These are phyloP conservation scores for Lacanobia oleracea DNA, from an alignment of 2,888 invertebrate genomes.

Conservation along the genomic window DNA sequence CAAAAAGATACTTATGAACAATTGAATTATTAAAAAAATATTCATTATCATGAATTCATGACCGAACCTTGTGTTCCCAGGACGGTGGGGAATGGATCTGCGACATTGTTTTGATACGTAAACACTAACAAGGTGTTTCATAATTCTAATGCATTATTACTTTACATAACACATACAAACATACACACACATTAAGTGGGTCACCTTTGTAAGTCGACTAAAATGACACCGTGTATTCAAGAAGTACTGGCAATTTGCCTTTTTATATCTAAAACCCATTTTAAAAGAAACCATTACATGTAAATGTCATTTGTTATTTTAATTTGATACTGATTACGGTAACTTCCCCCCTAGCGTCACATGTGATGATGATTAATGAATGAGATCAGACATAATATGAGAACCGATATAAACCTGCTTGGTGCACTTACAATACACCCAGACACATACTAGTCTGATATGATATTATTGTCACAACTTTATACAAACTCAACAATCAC, in stretches of 20 bases:
- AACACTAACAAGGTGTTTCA: too few relatives aligned
- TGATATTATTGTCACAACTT: conserved; percentile 76
- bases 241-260: conserved; percentile 20
- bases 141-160: too few relatives aligned
- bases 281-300: conserved; percentile 41
- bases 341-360: conserved; percentile 38
- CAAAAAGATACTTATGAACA: too few relatives aligned
- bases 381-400: conserved; percentile 70
- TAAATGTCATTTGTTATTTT: conserved; percentile 49
- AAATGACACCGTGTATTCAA: not conserved
- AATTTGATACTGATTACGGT: conserved; percentile 61
- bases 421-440: conserved; percentile 35
- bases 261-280: conserved; percentile 28
- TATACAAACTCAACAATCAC: conserved; percentile 64
- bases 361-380: conserved; percentile 68
- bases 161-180: too few relatives aligned
- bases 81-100: too few relatives aligned
- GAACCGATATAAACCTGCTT: conserved; percentile 47
- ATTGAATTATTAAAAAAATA: too few relatives aligned
- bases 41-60: too few relatives aligned
- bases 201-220: too few relatives aligned
- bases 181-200: too few relatives aligned
- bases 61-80: too few relatives aligned
- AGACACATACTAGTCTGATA: conserved; percentile 69
- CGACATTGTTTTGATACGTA: too few relatives aligned